Evolutionary conservation across 2,797 vertebrate species (phyloP).

Genomic region (Falco peregrinus): DNA sequence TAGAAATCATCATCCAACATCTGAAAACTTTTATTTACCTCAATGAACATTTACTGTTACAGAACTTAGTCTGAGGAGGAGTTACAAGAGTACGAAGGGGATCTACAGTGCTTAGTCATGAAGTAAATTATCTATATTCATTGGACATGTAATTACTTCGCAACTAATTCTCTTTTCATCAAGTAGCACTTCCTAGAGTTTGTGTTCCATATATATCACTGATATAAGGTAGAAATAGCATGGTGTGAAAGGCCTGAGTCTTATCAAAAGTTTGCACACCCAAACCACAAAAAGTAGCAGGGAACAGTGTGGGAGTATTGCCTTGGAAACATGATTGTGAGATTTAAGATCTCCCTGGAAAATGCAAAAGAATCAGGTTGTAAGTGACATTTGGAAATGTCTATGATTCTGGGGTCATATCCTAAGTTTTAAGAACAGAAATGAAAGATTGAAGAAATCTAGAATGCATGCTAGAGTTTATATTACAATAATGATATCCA

Average conservation of each 20-base stretch:
- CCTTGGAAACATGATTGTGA: not conserved
- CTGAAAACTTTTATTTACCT: not conserved
- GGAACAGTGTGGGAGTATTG: not conserved
- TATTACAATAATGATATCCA: not conserved
- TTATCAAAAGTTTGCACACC: not conserved
- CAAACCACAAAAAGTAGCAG: not conserved
- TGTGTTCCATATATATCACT: not conserved
- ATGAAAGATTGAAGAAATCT: not conserved
- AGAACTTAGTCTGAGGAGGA: not conserved
- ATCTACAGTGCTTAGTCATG: not conserved
- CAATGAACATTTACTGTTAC: not conserved
- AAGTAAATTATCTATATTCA: not conserved
- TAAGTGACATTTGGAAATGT: not conserved
- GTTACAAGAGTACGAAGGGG: not conserved
- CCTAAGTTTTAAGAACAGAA: not conserved
- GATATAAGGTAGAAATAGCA: not conserved
- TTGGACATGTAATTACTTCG: not conserved
- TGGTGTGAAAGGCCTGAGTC: not conserved
- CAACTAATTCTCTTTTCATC: not conserved
- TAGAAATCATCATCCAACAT: not conserved
- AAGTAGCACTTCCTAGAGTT: not conserved
- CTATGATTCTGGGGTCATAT: not conserved
- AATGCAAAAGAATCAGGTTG: not conserved
- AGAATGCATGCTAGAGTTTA: not conserved
- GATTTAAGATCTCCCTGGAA: not conserved